phyloP scores from a whole-genome alignment of 2,113 vertebrate genomes.

The Elanoides forficatus region DNA sequence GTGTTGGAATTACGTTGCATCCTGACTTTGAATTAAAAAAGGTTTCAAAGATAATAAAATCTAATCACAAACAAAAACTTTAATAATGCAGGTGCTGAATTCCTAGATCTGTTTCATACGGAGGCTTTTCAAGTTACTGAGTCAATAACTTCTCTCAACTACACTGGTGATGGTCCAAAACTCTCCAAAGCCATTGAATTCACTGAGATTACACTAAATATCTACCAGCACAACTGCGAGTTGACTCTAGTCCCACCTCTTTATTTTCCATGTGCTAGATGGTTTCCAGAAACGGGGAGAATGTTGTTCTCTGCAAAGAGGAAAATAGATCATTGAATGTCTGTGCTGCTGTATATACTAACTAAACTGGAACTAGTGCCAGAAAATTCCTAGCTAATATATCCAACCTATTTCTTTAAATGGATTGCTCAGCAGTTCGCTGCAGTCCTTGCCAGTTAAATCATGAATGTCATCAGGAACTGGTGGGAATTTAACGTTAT shows the following conservation, averaged over 20 bases:
- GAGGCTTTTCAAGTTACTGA: neutral
- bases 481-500: neutral
- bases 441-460: neutral
- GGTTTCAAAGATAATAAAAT: neutral
- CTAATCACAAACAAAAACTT: neutral
- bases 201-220: neutral
- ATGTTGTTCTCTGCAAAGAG: neutral
- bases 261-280: neutral
- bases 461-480: neutral
- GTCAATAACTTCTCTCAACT: neutral
- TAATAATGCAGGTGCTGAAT: neutral
- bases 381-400: conserved; percentile 18
- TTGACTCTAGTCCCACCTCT: neutral
- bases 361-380: conserved; percentile 5
- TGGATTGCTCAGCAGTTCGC: neutral
- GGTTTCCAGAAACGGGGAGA: neutral
- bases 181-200: neutral
- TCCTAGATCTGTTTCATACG: neutral
- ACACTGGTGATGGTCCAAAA: neutral
- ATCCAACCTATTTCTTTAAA: conserved; percentile 18
- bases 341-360: neutral
- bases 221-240: neutral
- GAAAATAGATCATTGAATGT: neutral
- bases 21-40: neutral
- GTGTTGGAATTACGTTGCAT: neutral